phyloP scores from a whole-genome alignment of 2,113 vertebrate species.

The Petrocephalus zakoni region DNA sequence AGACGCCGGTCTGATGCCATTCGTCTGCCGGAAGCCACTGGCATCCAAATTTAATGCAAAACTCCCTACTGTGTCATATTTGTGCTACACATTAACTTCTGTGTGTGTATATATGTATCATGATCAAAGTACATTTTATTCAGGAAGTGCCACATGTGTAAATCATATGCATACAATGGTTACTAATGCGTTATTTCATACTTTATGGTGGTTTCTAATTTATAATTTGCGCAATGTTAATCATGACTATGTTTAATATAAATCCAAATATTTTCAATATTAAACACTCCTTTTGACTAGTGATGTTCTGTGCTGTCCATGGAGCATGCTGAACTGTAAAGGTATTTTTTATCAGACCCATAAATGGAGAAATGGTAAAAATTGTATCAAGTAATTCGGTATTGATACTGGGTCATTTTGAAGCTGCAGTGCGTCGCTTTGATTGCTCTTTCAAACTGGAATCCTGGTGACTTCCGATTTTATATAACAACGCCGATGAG shows the following conservation, averaged over 20 bases:
- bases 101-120: not conserved
- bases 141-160: not conserved
- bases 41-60: not conserved
- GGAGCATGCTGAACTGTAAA: not conserved
- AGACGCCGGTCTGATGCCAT: not conserved
- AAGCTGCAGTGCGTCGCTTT: not conserved
- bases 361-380: not conserved
- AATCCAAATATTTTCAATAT: not conserved
- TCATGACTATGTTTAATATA: not conserved
- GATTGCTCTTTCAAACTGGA: not conserved
- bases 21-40: not conserved
- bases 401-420: not conserved
- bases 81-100: not conserved
- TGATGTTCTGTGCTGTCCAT: not conserved
- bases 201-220: not conserved
- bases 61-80: not conserved
- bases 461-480: not conserved
- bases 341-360: not conserved
- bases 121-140: conserved; percentile 1
- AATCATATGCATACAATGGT: not conserved
- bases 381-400: not conserved
- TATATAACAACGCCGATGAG: not conserved
- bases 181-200: not conserved
- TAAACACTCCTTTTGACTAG: conserved; percentile 8
- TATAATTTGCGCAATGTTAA: not conserved